Conservation (phyloP, 1,140 invertebrate genomes). For the Luehdorfia chinensis region DNA sequence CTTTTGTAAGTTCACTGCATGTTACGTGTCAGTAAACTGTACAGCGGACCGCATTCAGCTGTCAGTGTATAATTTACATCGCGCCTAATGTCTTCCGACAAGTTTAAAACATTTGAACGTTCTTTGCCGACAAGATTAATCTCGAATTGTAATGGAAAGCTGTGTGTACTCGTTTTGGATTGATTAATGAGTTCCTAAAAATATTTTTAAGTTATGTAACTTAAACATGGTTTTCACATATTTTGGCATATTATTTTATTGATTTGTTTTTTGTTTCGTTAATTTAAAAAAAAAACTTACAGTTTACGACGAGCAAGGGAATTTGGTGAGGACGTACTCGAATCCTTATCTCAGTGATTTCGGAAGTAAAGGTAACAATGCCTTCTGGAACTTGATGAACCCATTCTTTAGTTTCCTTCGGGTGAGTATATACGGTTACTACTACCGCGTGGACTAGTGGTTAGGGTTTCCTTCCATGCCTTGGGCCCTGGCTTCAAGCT, state of each 20-base stretch:
- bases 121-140: constrained; percentile 10
- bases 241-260: no score
- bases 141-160: background rate
- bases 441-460: no score
- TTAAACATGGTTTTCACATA: no score
- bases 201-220: no score
- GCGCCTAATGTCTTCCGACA: constrained; percentile 18
- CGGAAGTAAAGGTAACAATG: constrained; percentile 35
- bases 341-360: constrained; percentile 44
- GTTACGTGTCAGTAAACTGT: constrained; percentile 9
- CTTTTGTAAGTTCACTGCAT: background rate
- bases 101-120: constrained; percentile 3
- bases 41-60: constrained; percentile 12
- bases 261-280: no score
- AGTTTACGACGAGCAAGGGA: constrained; percentile 66
- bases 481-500: no score
- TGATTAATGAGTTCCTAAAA: no score
- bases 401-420: constrained; percentile 42
- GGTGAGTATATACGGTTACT: constrained; percentile 26
- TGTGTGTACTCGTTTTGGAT: no score
- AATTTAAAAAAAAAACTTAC: no score
- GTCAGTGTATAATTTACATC: constrained; percentile 8
- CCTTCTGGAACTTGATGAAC: constrained; percentile 45
- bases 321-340: constrained; percentile 47
- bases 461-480: no score